Evolutionary conservation across 2,888 invertebrate species (phyloP), one percentile per base, ranked within the genome.

Genomic region (Ormyrus thymus): DNA sequence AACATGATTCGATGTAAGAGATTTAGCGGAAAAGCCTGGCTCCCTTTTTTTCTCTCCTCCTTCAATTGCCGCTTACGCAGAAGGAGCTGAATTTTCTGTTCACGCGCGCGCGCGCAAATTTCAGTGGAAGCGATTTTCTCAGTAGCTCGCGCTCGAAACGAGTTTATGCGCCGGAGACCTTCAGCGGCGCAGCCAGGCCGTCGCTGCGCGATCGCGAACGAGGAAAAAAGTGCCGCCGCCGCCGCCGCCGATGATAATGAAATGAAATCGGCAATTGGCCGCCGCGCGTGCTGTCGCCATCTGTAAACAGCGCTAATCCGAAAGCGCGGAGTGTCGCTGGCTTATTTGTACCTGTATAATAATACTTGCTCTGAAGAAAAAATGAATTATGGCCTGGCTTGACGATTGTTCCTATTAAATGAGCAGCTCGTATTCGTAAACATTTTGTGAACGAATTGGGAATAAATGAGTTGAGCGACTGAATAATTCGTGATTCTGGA

Each of bases 201-300:
- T 29, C 69, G 66, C 29, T 4, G 29, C 0, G 29, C 29, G 3
- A 29, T 3, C 29, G 29, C 66, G 66, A 70, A 80, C 48, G 66
- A 80, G 80, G 81, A 79, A 82, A 81, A 82, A 80, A 74, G 59
- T 65, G 48, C 46, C 43, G 66, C 29, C 66, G 66, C 55, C 55
- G 45, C 43, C 29, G 43, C 15, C 58, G 74, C 6, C 53, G 78
- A 78, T 78, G 78, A 81, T 81, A 78, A 81, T 72, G 76, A 81
- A 55, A 70, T 29, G 51, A 51, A 77, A 74, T 70, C 74, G 74
- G 9, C 50, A 74, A 80, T 74, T 80, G 79, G 79, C 75, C 43
- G 81, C 56, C 65, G 77, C 80, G 77, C 80, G 80, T 80, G 80
- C 64, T 53, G 53, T 68, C 62, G 46, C 51, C 62, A 50, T 15